phyloP scores from a whole-genome alignment of 2,888 invertebrate genomes.

The Tortrix viridana region DNA sequence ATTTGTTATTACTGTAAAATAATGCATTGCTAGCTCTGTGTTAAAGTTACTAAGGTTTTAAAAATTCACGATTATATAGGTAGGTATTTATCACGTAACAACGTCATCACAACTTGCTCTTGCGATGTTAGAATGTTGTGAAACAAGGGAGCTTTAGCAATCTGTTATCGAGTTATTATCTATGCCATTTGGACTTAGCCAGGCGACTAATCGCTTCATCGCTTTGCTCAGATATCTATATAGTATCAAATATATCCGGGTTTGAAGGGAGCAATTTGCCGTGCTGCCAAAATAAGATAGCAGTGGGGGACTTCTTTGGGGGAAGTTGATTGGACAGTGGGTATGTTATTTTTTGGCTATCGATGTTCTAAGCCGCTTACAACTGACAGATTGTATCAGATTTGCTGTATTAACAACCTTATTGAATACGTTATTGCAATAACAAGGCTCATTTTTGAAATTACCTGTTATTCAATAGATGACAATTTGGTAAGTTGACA shows the following conservation, averaged over 20 bases:
- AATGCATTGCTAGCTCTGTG: no score
- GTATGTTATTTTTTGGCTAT: constrained; percentile 36
- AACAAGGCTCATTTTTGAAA: not conserved
- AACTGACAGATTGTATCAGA: constrained; percentile 26
- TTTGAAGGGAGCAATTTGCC: constrained; percentile 73
- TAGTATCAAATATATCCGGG: constrained; percentile 54
- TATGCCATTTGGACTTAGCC: constrained; percentile 54
- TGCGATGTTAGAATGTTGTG: not conserved
- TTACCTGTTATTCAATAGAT: not conserved
- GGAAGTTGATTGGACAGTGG: constrained; percentile 36
- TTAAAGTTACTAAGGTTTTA: no score
- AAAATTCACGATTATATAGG: no score
- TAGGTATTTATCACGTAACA: not conserved
- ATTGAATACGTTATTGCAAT: constrained; percentile 13
- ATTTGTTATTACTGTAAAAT: no score
- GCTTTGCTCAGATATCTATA: constrained; percentile 66
- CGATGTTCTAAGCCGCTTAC: constrained; percentile 35
- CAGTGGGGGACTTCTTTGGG: constrained; percentile 48
- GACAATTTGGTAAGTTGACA: not conserved
- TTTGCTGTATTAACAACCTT: constrained; percentile 11
- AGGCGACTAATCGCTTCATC: constrained; percentile 73
- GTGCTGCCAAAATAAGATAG: constrained; percentile 65
- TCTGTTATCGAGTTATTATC: constrained; percentile 67
- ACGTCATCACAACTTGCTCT: not conserved
- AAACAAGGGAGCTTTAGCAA: constrained; percentile 47